These are phyloP conservation scores for Crax fasciolata DNA, from an alignment of 2,797 vertebrate species.

Conservation along the genomic window DNA sequence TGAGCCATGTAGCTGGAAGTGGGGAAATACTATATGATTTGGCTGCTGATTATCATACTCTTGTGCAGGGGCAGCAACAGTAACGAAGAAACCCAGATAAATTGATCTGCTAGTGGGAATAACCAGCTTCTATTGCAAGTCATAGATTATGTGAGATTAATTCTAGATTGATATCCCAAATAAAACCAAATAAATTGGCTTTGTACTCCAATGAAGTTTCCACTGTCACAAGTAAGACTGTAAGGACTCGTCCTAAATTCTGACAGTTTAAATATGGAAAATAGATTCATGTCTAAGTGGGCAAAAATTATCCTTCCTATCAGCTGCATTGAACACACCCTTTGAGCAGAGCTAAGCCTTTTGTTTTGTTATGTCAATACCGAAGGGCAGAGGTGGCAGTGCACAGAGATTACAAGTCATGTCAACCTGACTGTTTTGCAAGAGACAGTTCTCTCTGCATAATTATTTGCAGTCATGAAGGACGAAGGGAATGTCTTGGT, in stretches of 20 bases:
- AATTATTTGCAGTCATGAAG: not conserved
- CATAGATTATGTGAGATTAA: not conserved
- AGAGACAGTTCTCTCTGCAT: not conserved
- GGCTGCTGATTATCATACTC: not conserved
- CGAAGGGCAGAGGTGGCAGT: not conserved
- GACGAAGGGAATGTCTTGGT: not conserved
- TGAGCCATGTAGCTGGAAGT: not conserved
- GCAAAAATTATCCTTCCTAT: not conserved
- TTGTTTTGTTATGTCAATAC: not conserved
- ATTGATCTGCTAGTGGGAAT: not conserved
- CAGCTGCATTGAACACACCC: not conserved
- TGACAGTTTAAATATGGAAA: not conserved
- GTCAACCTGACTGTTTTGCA: conserved; percentile 6
- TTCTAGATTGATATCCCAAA: not conserved
- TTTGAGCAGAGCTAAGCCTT: not conserved
- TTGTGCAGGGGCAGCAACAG: not conserved
- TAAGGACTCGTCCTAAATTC: not conserved
- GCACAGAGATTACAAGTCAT: not conserved
- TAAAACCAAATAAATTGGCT: not conserved
- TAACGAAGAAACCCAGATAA: not conserved
- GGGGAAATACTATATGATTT: not conserved
- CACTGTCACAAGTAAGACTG: not conserved
- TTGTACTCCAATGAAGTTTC: not conserved
- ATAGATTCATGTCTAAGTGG: not conserved
- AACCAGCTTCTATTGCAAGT: not conserved